Base-by-base conservation (phyloP, 2,113 vertebrate species). In the Marmota flaviventris region DNA sequence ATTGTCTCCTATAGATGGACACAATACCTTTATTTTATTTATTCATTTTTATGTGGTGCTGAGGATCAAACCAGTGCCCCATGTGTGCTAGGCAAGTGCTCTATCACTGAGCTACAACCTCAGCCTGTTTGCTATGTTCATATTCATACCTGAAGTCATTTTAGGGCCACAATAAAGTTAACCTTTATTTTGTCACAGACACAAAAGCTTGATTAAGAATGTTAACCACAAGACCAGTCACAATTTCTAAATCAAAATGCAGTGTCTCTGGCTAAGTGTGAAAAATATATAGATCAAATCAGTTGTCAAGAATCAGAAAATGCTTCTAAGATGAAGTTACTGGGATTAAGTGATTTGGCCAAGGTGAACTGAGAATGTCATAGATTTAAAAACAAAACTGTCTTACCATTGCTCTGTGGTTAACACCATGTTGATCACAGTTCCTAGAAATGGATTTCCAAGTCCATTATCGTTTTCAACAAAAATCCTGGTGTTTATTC, bases 401-500 rank as follows among this genome's bases (percentile, higher is more conserved):
- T 22, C 72, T 86, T 86, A 89, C 91, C 96, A 83, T 83, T 96
- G 61, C 2, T 17, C 12, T 37, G 63, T 93, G 34, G 96, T 96
- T 79, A 97, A 2, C 1, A 18, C 45, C 12, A 45, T 2, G 12
- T 97, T 92, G n/a, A 84, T 17, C 24, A 94, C 85, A 18, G 84
- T 96, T 39, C 91, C 87, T 72, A 75, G 25, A 58, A 17, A 20
- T 37, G 84, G 91, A 73, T 95, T 97, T 32, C 1, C 0, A 91
- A 93, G 2, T 18, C 0, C 1, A 16, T 20, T 9, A 39, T 27
- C 0, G 11, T 4, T 2, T 17, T 90, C 1, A 16, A 56, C 14
- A 94, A 95, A 96, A 96, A 93, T 95, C 42, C 93, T 86, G 53
- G 69, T 95, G 81, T 97, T 95, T 65, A 97, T 95, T 76, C 42